phyloP scores from a whole-genome alignment of 2,888 invertebrate species.

The Chloroclystis v-ata region DNA sequence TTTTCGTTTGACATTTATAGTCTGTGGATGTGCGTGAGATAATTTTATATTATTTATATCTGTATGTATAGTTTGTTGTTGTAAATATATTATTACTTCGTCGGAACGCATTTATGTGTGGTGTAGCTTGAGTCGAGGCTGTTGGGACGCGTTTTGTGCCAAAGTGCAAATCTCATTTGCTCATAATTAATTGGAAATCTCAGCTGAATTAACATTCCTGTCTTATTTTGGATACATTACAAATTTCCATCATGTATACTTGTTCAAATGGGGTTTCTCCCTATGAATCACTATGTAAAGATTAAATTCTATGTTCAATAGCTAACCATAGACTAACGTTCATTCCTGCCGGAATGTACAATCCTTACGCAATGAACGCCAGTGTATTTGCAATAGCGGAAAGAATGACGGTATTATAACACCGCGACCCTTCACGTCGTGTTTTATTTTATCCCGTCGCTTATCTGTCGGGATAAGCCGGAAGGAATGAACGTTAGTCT shows the following conservation, averaged over 20 bases:
- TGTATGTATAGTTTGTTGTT: conserved; percentile 33
- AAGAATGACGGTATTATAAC: too few relatives aligned
- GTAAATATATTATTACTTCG: conserved; percentile 33
- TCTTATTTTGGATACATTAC: background rate
- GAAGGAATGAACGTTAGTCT: too few relatives aligned
- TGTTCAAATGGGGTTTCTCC: too few relatives aligned
- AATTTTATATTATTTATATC: conserved; percentile 27
- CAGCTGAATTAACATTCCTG: conserved; percentile 1
- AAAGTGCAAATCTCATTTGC: conserved; percentile 53
- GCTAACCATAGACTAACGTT: too few relatives aligned
- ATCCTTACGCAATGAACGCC: too few relatives aligned
- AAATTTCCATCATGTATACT: background rate
- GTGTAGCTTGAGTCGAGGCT: conserved; percentile 21
- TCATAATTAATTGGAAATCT: conserved; percentile 27
- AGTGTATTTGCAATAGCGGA: too few relatives aligned
- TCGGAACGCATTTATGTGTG: conserved; percentile 34
- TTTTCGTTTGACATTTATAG: conserved; percentile 48
- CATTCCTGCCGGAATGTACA: too few relatives aligned
- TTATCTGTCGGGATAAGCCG: too few relatives aligned
- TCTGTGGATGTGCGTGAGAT: conserved; percentile 29
- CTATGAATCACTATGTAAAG: too few relatives aligned
- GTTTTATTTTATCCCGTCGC: too few relatives aligned
- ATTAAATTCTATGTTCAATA: too few relatives aligned
- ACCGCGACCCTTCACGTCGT: too few relatives aligned
- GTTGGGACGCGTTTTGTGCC: conserved; percentile 48